Conservation (phyloP, 2,888 invertebrate genomes). For the Drosophila subsilvestris region DNA sequence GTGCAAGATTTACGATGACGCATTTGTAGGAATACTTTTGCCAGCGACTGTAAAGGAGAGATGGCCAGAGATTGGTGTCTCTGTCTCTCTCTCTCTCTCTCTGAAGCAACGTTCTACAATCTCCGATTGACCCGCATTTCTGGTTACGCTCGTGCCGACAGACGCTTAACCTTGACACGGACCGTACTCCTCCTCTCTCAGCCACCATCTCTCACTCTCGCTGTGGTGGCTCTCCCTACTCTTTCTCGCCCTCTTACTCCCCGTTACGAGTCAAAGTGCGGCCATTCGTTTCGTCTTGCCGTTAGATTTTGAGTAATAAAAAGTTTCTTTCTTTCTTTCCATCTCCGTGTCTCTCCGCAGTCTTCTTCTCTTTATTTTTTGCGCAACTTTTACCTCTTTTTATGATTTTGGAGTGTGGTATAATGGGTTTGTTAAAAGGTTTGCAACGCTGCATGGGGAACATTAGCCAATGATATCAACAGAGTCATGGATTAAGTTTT, state of each 20-base stretch:
- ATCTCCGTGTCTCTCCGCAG: constrained; percentile 12
- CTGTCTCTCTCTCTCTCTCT: neutral
- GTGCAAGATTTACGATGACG: constrained; percentile 56
- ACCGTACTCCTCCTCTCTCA: constrained; percentile 34
- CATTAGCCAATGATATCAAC: too few species aligned
- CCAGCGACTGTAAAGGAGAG: neutral
- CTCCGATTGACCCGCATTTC: constrained; percentile 66
- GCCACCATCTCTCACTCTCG: constrained; percentile 3
- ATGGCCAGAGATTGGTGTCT: neutral
- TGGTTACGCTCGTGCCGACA: constrained; percentile 67
- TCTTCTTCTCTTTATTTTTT: constrained; percentile 34
- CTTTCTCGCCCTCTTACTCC: constrained; percentile 15
- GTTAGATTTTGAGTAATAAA: constrained; percentile 69
- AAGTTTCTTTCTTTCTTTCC: constrained; percentile 33
- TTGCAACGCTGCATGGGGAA: neutral
- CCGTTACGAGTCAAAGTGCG: constrained; percentile 61
- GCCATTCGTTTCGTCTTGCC: constrained; percentile 48
- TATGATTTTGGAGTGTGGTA: neutral
- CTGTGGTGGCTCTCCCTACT: constrained; percentile 10
- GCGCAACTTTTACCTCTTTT: constrained; percentile 43
- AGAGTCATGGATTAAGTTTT: too few species aligned
- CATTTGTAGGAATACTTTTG: constrained; percentile 57
- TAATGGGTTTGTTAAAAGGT: neutral
- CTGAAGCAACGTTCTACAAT: constrained; percentile 2
- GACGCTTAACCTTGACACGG: constrained; percentile 75